Conservation (phyloP, 1,140 invertebrate genomes). For the Drosophila athabasca region DNA sequence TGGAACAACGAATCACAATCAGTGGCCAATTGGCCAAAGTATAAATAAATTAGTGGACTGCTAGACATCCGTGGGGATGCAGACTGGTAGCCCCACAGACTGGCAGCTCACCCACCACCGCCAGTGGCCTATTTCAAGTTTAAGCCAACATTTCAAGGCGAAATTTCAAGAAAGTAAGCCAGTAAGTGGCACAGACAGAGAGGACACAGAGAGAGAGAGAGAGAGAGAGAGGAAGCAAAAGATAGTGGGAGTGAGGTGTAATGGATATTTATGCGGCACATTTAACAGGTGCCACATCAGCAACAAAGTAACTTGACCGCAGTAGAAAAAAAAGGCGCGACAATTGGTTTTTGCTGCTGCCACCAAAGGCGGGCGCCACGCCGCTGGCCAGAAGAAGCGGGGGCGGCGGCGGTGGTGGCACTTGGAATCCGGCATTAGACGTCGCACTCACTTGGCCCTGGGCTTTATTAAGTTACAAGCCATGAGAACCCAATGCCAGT, state of each 20-base stretch:
- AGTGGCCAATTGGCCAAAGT: too few species aligned
- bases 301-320: constrained; percentile 23
- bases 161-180: constrained; percentile 35
- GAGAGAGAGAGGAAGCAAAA: too few species aligned
- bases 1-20: too few species aligned
- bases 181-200: background rate
- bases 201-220: too few species aligned
- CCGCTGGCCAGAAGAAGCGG: constrained; percentile 8
- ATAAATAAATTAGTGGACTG: too few species aligned
- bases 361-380: background rate
- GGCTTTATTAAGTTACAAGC: constrained; percentile 55
- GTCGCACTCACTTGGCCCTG: constrained; percentile 37
- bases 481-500: constrained; percentile 8
- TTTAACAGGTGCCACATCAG: constrained; percentile 56
- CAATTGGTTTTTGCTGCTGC: constrained; percentile 20
- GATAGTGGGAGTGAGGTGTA: constrained; percentile 5
- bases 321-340: constrained; percentile 16
- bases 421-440: constrained; percentile 10
- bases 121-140: constrained; percentile 41
- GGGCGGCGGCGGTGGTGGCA: background rate
- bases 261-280: constrained; percentile 67
- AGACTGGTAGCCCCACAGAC: background rate
- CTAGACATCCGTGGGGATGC: constrained; percentile 3
- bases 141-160: constrained; percentile 38
- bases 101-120: background rate